Conservation (phyloP, 2,797 vertebrate species). For the Euphonia xanthogaster region DNA sequence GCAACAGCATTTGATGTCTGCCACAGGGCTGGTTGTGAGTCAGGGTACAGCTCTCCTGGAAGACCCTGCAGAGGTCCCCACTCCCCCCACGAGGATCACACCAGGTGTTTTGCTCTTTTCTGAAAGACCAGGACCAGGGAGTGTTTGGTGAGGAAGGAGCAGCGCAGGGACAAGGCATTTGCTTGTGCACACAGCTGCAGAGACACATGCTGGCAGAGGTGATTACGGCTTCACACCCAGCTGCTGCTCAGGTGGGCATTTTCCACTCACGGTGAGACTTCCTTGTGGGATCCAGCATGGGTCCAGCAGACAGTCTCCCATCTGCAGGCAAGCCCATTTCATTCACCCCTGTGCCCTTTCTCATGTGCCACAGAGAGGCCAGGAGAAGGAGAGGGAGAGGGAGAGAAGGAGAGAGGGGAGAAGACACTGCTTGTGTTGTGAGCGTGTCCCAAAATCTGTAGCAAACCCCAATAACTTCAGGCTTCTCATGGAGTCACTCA, state of each 20-base stretch:
- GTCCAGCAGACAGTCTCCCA: neutral
- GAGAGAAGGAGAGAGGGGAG: neutral
- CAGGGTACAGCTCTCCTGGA: neutral
- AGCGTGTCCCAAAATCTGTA: neutral
- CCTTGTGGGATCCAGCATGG: fast-evolving
- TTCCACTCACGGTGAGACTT: neutral
- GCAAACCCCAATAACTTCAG: neutral
- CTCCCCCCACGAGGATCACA: neutral
- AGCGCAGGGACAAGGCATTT: neutral
- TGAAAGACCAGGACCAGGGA: neutral
- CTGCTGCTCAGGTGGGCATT: neutral
- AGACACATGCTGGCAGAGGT: neutral
- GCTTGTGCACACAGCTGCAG: neutral
- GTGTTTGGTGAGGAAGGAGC: neutral
- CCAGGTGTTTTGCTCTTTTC: neutral
- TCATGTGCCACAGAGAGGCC: neutral
- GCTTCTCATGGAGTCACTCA: neutral
- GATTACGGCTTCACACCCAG: neutral
- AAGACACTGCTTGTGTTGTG: fast-evolving
- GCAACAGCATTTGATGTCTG: neutral
- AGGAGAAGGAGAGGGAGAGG: neutral
- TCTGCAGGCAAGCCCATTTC: neutral
- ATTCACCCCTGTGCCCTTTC: neutral
- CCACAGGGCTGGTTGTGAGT: neutral
- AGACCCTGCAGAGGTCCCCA: neutral